Evolutionary conservation across 1,140 invertebrate genomes (phyloP).

Genomic region (Drosophila burlai): DNA sequence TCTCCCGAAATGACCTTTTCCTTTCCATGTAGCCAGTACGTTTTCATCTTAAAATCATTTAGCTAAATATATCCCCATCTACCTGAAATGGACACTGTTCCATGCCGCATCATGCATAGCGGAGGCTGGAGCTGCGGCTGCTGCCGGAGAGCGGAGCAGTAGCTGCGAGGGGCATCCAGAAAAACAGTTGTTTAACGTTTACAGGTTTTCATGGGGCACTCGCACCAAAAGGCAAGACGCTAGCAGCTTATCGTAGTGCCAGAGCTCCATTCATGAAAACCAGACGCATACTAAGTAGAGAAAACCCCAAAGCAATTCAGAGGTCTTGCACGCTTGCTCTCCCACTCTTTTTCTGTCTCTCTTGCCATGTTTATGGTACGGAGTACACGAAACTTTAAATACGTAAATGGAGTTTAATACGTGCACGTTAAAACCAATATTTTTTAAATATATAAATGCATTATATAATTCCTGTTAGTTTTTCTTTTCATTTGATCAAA

Average conservation of each 20-base stretch:
- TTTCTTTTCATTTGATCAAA: no score
- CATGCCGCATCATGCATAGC: slow-evolving; percentile 16
- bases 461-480: no score
- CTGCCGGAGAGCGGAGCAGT: background rate
- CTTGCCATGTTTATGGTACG: background rate
- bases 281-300: slow-evolving; percentile 1
- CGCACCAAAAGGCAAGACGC: background rate
- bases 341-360: background rate
- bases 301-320: background rate
- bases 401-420: background rate
- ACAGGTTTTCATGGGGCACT: slow-evolving; percentile 48
- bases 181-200: slow-evolving; percentile 50
- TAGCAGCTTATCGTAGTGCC: slow-evolving; percentile 20
- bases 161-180: slow-evolving; percentile 8
- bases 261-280: slow-evolving; percentile 42
- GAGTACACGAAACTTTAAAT: background rate
- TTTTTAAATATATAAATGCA: no score
- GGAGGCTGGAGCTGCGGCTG: background rate
- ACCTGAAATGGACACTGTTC: background rate
- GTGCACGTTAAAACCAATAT: no score
- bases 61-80: background rate
- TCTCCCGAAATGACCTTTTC: background rate
- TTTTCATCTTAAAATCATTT: background rate
- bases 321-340: background rate
- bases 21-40: background rate